Evolutionary conservation across 1,140 invertebrate species (phyloP), one percentile per base, ranked within the genome.

Genomic region (Cherax quadricarinatus): DNA sequence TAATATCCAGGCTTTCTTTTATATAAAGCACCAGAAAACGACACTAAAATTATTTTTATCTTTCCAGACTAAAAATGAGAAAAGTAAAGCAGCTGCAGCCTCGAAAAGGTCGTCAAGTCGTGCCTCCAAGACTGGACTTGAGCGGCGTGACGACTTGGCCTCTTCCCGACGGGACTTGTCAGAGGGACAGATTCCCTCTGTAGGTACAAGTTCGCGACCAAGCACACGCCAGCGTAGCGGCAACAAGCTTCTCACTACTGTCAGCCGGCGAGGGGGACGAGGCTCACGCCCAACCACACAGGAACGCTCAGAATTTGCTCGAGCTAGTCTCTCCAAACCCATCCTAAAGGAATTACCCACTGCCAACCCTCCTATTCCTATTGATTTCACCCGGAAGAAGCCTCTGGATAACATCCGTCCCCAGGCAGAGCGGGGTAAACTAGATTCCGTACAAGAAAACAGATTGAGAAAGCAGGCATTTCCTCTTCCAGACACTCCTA

Each of bases 221-320:
- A 85, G 53, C 9, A 79, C 84, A 12, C 53, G 49, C 70, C 78
- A 87, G 53, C 79, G 51, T 18, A 91, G 95, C 96, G 85, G 96
- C 96, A 14, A 96, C 96, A 85, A 73, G 81, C 66, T 66, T 16
- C n/a, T 85, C 12, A 51, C 41, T 6, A 79, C 18, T 57, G 81
- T 84, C 1, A 49, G 41, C 48, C 82, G 53, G 48, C 66, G 78
- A n/a, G 92, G 51, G 1, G 84, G 73, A n/a, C 73, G 83, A 53
- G 86, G 73, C 18, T 93, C 93, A 30, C 75, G 93, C n/a, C 93
- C 93, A 14, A 91, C 87, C 41, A 93, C 93, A 10, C 93, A 93
- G 79, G 91, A 92, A 78, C 57, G 79, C 4, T 49, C 62, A 51
- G 86, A 88, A 24, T 49, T 80, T 48, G 7, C n/a, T 7, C 84